Conservation (phyloP, 2,113 vertebrate species). For the Emydura subglobosa region DNA sequence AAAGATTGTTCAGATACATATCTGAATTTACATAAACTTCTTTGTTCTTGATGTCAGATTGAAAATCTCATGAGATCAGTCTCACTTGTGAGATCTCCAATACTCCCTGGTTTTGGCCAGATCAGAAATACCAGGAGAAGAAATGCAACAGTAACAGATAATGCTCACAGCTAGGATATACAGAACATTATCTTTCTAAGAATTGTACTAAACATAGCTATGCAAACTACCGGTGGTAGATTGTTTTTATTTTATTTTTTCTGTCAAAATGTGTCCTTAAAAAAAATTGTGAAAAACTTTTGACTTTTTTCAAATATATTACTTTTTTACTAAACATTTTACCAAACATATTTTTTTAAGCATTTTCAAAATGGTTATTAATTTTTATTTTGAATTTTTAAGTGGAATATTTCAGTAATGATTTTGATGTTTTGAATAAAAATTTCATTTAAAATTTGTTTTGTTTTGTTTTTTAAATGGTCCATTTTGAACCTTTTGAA, state of each 20-base stretch:
- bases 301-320: not conserved
- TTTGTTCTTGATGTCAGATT: not conserved
- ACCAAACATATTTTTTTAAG: not conserved
- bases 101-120: not conserved
- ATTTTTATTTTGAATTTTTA: not conserved
- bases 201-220: not conserved
- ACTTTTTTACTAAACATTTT: not conserved
- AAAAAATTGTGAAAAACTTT: not conserved
- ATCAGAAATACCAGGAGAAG: not conserved
- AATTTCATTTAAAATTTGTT: not conserved
- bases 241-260: not conserved
- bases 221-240: not conserved
- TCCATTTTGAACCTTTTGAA: not conserved
- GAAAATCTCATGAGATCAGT: not conserved
- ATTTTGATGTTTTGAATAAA: not conserved
- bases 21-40: not conserved
- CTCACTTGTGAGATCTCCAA: not conserved
- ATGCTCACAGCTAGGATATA: not conserved
- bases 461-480: not conserved
- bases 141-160: slow-evolving; percentile 1
- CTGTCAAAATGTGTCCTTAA: not conserved
- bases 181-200: not conserved
- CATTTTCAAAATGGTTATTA: not conserved
- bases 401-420: not conserved
- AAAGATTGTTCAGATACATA: not conserved